Evolutionary conservation across 2,113 vertebrate genomes (phyloP).

Genomic region (Strix aluco): DNA sequence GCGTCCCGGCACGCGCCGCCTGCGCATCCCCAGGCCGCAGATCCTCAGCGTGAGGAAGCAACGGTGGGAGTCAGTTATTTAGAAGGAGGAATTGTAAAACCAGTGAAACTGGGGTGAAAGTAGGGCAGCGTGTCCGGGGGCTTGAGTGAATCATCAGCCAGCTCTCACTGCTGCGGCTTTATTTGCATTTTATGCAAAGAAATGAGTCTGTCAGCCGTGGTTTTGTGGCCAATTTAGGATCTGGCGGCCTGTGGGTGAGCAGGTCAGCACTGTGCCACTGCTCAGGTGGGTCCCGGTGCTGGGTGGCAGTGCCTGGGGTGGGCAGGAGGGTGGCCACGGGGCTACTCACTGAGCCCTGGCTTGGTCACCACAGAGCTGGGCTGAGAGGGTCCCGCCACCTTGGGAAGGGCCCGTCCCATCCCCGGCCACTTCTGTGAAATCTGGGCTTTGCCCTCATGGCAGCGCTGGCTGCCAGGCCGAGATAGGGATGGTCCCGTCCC

Average conservation of each 20-base stretch:
- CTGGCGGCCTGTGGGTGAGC: background rate
- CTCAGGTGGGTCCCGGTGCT: background rate
- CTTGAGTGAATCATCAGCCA: background rate
- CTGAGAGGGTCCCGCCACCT: background rate
- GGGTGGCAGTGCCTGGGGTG: background rate
- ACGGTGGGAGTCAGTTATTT: background rate
- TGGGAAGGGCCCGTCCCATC: background rate
- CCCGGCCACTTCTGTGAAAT: background rate
- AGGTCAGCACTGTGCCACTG: background rate
- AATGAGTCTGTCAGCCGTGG: background rate
- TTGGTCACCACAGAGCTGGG: rapidly evolving
- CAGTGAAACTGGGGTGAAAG: background rate
- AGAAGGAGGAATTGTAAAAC: background rate
- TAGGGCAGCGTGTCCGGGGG: background rate
- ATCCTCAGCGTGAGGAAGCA: background rate
- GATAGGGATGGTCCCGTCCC: background rate
- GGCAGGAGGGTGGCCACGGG: background rate
- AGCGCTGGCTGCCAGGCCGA: background rate
- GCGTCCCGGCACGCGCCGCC: rapidly evolving
- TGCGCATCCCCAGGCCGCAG: background rate
- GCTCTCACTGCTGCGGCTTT: background rate
- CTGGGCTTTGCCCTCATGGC: background rate
- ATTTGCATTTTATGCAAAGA: background rate
- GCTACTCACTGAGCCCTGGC: background rate
- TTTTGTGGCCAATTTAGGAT: background rate